Conservation (phyloP, 2,797 vertebrate genomes). For the Halcyon leucocephala region DNA sequence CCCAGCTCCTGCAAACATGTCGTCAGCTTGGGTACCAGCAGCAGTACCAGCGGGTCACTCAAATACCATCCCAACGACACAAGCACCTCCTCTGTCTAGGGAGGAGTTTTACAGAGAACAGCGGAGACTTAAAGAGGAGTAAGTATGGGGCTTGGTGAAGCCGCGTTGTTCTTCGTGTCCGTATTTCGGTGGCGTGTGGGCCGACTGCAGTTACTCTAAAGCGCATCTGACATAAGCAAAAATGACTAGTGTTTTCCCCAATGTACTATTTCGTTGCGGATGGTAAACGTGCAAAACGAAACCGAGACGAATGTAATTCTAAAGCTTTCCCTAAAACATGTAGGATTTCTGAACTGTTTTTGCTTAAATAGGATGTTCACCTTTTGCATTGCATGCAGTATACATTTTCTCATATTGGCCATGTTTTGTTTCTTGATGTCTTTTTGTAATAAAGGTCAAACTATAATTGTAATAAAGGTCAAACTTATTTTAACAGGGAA, state of each 20-base stretch:
- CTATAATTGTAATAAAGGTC: constrained; percentile 71
- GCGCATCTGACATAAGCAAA: constrained; percentile 37
- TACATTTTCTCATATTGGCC: constrained; percentile 78
- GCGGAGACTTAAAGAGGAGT: constrained; percentile 91
- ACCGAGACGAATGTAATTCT: constrained; percentile 56
- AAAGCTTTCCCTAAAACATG: constrained; percentile 57
- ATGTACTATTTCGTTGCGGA: neutral
- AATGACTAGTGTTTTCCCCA: neutral
- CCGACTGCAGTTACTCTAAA: neutral
- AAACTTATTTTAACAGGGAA: constrained; percentile 87
- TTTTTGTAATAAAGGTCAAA: constrained; percentile 61
- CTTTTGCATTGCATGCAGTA: constrained; percentile 74
- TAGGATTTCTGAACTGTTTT: constrained; percentile 71
- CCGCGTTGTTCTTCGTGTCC: neutral
- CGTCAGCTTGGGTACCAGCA: constrained; percentile 88
- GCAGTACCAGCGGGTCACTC: constrained; percentile 86
- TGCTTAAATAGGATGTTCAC: constrained; percentile 76
- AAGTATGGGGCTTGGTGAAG: constrained; percentile 74
- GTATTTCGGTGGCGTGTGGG: neutral
- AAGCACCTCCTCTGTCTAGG: constrained; percentile 88
- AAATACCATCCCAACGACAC: constrained; percentile 83
- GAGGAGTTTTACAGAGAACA: constrained; percentile 94
- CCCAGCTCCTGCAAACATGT: constrained; percentile 87
- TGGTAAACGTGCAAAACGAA: constrained; percentile 72
- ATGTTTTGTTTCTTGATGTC: constrained; percentile 79